Evolutionary conservation across 2,888 invertebrate species (phyloP), one percentile per base, ranked within the genome.

Genomic region (Unio delphinus): DNA sequence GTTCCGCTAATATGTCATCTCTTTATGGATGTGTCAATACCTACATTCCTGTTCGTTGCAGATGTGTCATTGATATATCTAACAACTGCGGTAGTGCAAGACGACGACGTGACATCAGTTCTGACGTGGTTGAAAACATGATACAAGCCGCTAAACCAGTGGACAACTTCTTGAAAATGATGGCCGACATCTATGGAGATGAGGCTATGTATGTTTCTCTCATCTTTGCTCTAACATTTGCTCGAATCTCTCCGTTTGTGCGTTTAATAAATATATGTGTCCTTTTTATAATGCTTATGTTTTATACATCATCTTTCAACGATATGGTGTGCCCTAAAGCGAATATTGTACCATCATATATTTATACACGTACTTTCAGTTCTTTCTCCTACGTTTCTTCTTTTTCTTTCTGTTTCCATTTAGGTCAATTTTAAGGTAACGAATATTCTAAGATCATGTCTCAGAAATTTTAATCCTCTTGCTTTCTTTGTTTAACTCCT

Each of bases 161-260:
- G 34, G 63, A 70, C 30, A 78, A 78, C 66, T 74, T 72, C 55
- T 61, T 78, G 7, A 17, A 57, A 4, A 72, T 78, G 65, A 65
- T 72, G 69, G 62, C 68, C 57, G 74, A 74, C 54, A 65, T 78
- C 17, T 70, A 70, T 62, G 75, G 74, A 55, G 75, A 73, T 55
- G 66, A 70, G 64, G 65, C 54, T 18, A 78, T 78, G 78, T 78
- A 69, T 64, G 69, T 65, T 30, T 26, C 1, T 18, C 55, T 64
- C 11, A 55, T 62, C 45, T 18, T 45, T 62, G 30, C 54, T n/a
- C 55, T 61, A 20, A 54, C 0, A 0, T 45, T 61, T 58, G 26
- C 26, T 23, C 26, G 1, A 26, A 26, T 17, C 11, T 2, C n/a
- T 58, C 26, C 3, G 3, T 11, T 11, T 11, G 8, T 58, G 18